A percentile compares a stretch with the other conserved stretches of the same genome.
phyloP scores from a whole-genome alignment of 2,113 vertebrate species.

The Mugil cephalus region DNA sequence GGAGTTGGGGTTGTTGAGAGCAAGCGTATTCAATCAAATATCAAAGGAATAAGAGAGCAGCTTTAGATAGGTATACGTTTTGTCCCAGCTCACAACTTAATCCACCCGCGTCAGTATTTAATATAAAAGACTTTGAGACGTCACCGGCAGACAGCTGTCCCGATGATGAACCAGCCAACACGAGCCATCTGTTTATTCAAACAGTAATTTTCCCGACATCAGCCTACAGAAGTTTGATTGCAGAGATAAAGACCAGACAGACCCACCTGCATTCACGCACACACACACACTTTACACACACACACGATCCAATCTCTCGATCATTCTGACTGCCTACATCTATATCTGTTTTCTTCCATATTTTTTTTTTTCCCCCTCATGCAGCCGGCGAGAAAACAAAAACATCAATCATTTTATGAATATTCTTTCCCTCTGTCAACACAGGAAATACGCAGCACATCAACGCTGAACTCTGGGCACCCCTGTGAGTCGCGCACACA shows the following conservation, averaged over 20 bases:
- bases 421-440: conserved; percentile 54
- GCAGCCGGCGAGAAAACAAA: conserved; percentile 51
- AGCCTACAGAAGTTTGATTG: conserved; percentile 48
- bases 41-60: neutral
- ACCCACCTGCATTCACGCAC: neutral
- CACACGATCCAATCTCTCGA: conserved; percentile 31
- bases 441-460: conserved; percentile 49
- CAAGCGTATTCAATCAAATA: no score
- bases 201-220: conserved; percentile 33
- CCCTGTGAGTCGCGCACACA: conserved; percentile 33
- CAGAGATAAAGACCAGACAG: conserved; percentile 42
- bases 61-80: neutral
- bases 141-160: conserved; percentile 13
- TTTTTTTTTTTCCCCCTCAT: conserved; percentile 38
- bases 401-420: conserved; percentile 66
- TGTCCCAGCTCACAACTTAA: neutral
- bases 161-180: conserved; percentile 44
- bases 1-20: no score
- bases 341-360: conserved; percentile 39
- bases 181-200: conserved; percentile 22
- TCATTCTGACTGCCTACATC: conserved; percentile 34
- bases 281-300: conserved; percentile 3
- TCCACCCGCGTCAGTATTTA: neutral
- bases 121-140: conserved; percentile 5
- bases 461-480: conserved; percentile 56